Evolutionary conservation across 2,797 vertebrate genomes (phyloP), one percentile per base, ranked within the genome.

Genomic region (Sebastolobus altivelis): DNA sequence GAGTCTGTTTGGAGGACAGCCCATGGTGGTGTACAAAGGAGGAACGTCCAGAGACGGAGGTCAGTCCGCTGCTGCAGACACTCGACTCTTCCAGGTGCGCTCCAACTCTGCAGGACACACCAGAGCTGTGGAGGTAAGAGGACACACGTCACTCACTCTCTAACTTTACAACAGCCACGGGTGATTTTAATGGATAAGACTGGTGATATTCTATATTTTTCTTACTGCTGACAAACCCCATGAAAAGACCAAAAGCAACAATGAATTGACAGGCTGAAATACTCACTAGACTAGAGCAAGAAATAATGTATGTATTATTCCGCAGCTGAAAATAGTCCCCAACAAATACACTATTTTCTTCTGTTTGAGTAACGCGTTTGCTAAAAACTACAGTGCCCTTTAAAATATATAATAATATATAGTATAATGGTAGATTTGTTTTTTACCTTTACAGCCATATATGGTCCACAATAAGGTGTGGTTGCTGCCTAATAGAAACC

Each of bases 11-110:
- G 97, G 96, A 9, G 97, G 97, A 8, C 95, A 97, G 87, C 99
- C 98, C 76, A 95, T 99, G 97, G 95, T 99, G 83, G 90, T 99
- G 60, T 97, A 98, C 92, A 96, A 95, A 88, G 99, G 99, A 0
- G 99, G 99, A 11, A 99, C 98, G 25, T 99, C 98, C 71, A 95
- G 98, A 16, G 98, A 97, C 0, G 97, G 97, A 4, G 98, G 97
- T 6, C 98, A 99, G 96, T 96, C 95, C 0, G 75, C 92, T 0
- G 96, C 97, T 0, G 96, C 97, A 0, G 94, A 95, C 1, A 97
- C 95, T 0, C 95, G 97, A 27, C 96, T 99, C 43, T 99, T 99
- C 97, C 98, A 99, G 94, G 97, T 99, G 77, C 97, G 98, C 56
- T 95, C 98, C 91, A 99, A 96, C 94, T 96, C 97, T 3, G 91